Evolutionary conservation across 2,888 invertebrate genomes (phyloP).

Genomic region (Hyles lineata): DNA sequence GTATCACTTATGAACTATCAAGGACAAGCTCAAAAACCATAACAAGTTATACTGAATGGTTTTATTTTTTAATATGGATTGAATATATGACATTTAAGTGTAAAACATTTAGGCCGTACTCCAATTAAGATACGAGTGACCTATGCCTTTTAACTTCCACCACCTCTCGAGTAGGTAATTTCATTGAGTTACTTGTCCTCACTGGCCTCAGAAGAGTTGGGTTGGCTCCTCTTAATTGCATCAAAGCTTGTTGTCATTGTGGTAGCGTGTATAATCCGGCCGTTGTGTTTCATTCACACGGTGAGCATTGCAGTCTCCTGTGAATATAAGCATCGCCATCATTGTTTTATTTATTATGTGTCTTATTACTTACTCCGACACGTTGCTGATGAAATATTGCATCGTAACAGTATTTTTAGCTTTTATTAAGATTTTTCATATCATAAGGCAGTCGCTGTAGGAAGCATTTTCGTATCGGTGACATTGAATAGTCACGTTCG

Average conservation of each 20-base stretch:
- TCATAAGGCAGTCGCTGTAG: slow-evolving; percentile 8
- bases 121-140: slow-evolving; percentile 46
- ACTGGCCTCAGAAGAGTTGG: slow-evolving; percentile 45
- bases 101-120: slow-evolving; percentile 33
- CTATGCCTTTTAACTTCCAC: slow-evolving; percentile 61
- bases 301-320: slow-evolving; percentile 15
- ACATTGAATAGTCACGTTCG: slow-evolving; percentile 33
- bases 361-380: not conserved
- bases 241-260: slow-evolving; percentile 15
- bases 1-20: not conserved
- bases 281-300: slow-evolving; percentile 12
- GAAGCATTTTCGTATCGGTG: slow-evolving; percentile 20
- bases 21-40: not conserved
- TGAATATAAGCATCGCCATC: slow-evolving; percentile 13
- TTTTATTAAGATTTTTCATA: slow-evolving; percentile 14
- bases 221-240: slow-evolving; percentile 22
- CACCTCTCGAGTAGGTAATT: slow-evolving; percentile 48
- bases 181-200: slow-evolving; percentile 58
- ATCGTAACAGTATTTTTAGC: slow-evolving; percentile 18
- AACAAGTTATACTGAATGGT: not conserved
- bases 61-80: not conserved
- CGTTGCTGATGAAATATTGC: slow-evolving; percentile 18
- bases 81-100: not conserved
- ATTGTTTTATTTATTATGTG: slow-evolving; percentile 18
- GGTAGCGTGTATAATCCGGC: slow-evolving; percentile 6